Evolutionary conservation across 1,140 invertebrate genomes (phyloP).

Genomic region (Heliothis subflexa): DNA sequence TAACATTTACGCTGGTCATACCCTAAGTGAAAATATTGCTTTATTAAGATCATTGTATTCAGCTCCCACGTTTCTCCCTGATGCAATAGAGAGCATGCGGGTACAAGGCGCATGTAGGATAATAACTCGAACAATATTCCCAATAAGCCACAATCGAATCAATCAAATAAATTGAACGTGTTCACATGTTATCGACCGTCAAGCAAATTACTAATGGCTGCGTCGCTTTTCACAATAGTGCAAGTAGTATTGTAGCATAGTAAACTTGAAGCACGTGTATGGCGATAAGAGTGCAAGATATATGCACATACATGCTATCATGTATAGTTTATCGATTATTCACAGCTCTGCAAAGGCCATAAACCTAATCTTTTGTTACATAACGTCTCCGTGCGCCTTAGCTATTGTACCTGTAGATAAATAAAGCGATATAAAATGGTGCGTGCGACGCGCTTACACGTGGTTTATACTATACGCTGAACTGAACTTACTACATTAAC

Average conservation of each 20-base stretch:
- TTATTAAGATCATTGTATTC: neutral
- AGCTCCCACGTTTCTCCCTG: slow-evolving; percentile 29
- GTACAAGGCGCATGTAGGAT: slow-evolving; percentile 14
- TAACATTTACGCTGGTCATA: neutral
- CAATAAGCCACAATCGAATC: slow-evolving; percentile 22
- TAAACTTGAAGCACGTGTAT: slow-evolving; percentile 61
- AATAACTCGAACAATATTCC: slow-evolving; percentile 26
- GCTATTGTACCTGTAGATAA: slow-evolving; percentile 41
- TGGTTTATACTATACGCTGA: slow-evolving; percentile 47
- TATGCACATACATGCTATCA: slow-evolving; percentile 55
- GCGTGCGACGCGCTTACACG: slow-evolving; percentile 53
- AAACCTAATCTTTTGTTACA: slow-evolving; percentile 60
- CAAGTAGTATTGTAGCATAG: slow-evolving; percentile 49
- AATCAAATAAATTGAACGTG: slow-evolving; percentile 36
- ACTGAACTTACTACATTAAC: slow-evolving; percentile 59
- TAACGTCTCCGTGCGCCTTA: slow-evolving; percentile 48
- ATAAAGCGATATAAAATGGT: slow-evolving; percentile 45
- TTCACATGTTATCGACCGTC: slow-evolving; percentile 27
- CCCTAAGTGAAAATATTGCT: slow-evolving; percentile 13
- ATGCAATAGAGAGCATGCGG: slow-evolving; percentile 46
- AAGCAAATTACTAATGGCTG: slow-evolving; percentile 34
- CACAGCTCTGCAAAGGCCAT: slow-evolving; percentile 58
- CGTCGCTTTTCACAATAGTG: slow-evolving; percentile 38
- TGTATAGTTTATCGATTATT: slow-evolving; percentile 62
- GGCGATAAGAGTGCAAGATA: slow-evolving; percentile 67